Conservation (phyloP, 2,797 vertebrate genomes). For the Xenopus petersii region DNA sequence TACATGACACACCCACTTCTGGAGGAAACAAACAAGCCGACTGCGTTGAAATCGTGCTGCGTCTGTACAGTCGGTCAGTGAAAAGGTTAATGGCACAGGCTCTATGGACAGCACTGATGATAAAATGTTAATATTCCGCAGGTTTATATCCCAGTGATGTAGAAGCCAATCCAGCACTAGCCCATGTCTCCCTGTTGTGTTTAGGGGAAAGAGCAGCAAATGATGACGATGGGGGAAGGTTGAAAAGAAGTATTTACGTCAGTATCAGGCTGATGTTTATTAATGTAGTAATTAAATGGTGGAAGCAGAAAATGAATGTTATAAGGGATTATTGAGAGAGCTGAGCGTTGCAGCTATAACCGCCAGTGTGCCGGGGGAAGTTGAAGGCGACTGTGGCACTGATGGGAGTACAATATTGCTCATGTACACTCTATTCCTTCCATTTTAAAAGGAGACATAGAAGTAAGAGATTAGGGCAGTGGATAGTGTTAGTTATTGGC, state of each 20-base stretch:
- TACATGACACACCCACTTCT: constrained; percentile 67
- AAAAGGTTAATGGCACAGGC: too few relatives aligned
- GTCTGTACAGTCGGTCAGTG: too few relatives aligned
- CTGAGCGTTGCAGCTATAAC: background rate
- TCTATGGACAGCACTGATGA: background rate
- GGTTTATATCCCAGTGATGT: constrained; percentile 10
- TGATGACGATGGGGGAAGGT: background rate
- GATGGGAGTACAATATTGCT: background rate
- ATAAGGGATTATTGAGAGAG: constrained; percentile 3
- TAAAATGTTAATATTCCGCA: constrained; percentile 3
- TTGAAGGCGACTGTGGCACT: background rate
- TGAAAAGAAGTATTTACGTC: constrained; percentile 13
- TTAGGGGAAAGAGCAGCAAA: constrained; percentile 13
- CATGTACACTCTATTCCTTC: too few relatives aligned
- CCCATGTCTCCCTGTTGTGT: constrained; percentile 14
- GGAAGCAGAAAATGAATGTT: background rate
- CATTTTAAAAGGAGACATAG: too few relatives aligned
- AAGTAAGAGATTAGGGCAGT: too few relatives aligned
- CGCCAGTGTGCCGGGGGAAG: background rate
- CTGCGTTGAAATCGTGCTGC: background rate
- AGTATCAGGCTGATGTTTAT: constrained; percentile 20
- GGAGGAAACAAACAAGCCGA: constrained; percentile 48
- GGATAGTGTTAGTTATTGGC: too few relatives aligned
- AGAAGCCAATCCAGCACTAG: background rate
- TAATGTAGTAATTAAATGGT: constrained; percentile 24